Base-by-base conservation (phyloP, 2,113 vertebrate genomes). In the Entelurus aequoreus region DNA sequence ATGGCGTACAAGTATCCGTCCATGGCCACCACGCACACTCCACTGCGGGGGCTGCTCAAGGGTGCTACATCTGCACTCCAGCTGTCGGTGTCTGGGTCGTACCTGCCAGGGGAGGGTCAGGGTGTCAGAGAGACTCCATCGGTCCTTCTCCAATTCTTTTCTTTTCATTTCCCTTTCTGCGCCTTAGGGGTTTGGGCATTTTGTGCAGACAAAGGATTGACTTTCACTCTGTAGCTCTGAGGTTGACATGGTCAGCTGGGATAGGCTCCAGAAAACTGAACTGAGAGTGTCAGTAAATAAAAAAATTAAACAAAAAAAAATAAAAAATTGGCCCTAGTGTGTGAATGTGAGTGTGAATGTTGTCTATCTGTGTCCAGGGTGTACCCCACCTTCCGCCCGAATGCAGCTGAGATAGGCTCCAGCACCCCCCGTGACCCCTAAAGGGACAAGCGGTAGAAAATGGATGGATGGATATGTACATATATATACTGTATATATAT, bases 31-130 rank as follows among this genome's bases (percentile, higher is more conserved):
- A 89, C 74, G 64, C 86, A 87, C 15, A 82, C 72, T 21, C 84
- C 74, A 5, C 71, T 81, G 65, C 84, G 77, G 47, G 86, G 81
- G 72, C 79, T 76, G 66, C 74, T 87, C 55, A 90, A 84, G 13
- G 85, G 76, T 7, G 81, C 86, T 71, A 89, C 87, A 35, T 88
- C 79, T 50, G 73, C 63, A 44, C 84, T 89, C 87, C 86, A 90
- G 68, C 74, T 72, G 64, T 87, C 85, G 15, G 68, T 74, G 70
- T 77, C 80, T 11, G 86, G 81, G 52, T 76, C 60, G 59, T 87
- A 88, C 74, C 89, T 90, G 77, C 11, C 35, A 21, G 3, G 6
- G 59, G 38, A 38, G 15, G 47, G 40, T 50, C 0, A 1, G 11
- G 42, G 16, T 49, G 58, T 62, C 58, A 76, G n/a, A n/a, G 42